Percentiles rank a stretch among this genome's conserved stretches.
Evolutionary conservation across 2,797 vertebrate genomes (phyloP).

Genomic region (Galagoides demidoff): DNA sequence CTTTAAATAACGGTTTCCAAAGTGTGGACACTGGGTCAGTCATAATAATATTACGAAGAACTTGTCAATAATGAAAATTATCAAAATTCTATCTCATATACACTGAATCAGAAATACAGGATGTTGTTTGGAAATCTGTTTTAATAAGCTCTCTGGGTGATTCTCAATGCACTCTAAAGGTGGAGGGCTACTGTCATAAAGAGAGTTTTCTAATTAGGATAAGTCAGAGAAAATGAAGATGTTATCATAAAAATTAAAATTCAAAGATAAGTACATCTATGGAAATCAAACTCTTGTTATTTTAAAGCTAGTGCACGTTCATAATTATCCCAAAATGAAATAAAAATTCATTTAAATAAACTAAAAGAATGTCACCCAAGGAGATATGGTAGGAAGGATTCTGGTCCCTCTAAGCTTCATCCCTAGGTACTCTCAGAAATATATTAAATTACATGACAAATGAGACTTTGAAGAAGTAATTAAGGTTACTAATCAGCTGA

Average conservation of each 20-base stretch:
- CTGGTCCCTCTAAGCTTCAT: neutral
- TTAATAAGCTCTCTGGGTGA: neutral
- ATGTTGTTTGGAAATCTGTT: neutral
- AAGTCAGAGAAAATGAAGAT: neutral
- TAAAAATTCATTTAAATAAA: neutral
- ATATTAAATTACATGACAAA: neutral
- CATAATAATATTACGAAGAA: neutral
- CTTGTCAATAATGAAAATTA: neutral
- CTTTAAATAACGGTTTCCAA: neutral
- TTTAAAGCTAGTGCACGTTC: neutral
- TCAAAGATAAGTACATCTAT: neutral
- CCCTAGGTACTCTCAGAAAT: neutral
- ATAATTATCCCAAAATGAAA: constrained; percentile 28
- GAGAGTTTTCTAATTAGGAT: neutral
- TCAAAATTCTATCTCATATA: neutral
- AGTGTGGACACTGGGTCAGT: neutral
- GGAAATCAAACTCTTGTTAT: neutral
- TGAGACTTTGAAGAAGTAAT: neutral
- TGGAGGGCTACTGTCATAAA: neutral
- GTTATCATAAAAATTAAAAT: neutral
- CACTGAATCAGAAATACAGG: neutral
- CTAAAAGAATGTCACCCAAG: neutral
- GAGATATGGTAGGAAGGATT: neutral
- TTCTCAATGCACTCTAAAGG: neutral
- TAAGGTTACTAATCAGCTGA: neutral